Evolutionary conservation across 2,888 invertebrate species (phyloP).

Genomic region (Taphrorychus bicolor): DNA sequence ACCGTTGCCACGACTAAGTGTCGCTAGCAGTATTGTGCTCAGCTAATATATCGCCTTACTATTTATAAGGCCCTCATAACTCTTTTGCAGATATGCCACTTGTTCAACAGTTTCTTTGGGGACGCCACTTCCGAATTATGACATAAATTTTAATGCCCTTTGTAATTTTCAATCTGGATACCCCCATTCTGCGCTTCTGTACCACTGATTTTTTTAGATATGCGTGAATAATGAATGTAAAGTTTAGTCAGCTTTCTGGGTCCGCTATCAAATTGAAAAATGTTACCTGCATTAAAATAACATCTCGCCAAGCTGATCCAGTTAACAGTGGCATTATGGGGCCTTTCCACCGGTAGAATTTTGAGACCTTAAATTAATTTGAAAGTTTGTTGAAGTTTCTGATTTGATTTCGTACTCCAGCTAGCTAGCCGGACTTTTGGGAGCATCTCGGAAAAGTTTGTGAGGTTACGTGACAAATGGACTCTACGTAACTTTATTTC

Average conservation of each 20-base stretch:
- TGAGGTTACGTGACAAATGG: constrained; percentile 5
- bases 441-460: background rate
- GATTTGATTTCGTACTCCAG: background rate
- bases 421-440: background rate
- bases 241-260: no score
- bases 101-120: constrained; percentile 43
- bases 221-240: no score
- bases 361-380: background rate
- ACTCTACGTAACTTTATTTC: background rate
- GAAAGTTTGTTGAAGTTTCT: background rate
- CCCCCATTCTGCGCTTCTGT: background rate
- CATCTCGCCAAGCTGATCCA: no score
- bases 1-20: constrained; percentile 49
- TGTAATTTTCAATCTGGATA: constrained; percentile 18
- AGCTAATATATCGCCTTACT: constrained; percentile 58
- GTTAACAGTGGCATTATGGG: no score
- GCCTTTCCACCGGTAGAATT: background rate
- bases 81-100: constrained; percentile 55
- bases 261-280: no score
- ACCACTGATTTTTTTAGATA: no score
- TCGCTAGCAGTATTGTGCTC: constrained; percentile 56
- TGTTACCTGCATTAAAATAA: no score
- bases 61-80: constrained; percentile 59
- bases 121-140: constrained; percentile 36
- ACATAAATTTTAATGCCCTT: constrained; percentile 26